Base-by-base conservation (phyloP, 2,113 vertebrate genomes). In the Phocoena sinus region DNA sequence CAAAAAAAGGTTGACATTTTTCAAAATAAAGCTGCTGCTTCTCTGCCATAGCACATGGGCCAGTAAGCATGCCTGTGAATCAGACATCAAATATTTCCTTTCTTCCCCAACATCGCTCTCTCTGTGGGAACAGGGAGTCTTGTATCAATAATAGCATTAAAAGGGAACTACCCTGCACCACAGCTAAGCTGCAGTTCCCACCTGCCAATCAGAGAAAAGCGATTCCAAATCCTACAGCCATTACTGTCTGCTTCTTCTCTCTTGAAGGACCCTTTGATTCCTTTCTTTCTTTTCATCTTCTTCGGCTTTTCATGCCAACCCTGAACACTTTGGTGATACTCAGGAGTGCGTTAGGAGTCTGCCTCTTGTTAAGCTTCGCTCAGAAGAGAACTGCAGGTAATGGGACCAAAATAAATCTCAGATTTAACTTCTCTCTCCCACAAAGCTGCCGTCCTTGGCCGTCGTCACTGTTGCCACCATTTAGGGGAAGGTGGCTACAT, bases 171-270 rank as follows among this genome's bases (percentile, higher is more conserved):
- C 25, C 63, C 44, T 79, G 21, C 65, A 28, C 95, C 67, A 38
- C 1, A 65, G 67, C 90, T 87, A 79, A 94, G 97, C 76, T 28
- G 17, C 3, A 47, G 84, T 96, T 77, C 96, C 63, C 85, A 95
- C 25, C 92, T 94, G 95, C 60, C 97, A 88, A 76, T 53, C 95
- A 83, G 84, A 56, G 41, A 77, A 96, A 50, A 56, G 60, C 0
- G 38, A 95, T 65, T 95, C 79, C 85, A 96, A 98, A 97, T 98
- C 92, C 96, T 89, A 91, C 33, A 95, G 67, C 96, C 84, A 96
- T 97, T 95, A 96, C 94, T 80, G 88, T 97, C 95, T 95, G 91
- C 82, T 63, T 93, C 95, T 97, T 97, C 97, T 95, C 91, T 96
- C 97, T 93, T 96, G 92, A 97, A 87, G 44, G 1, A 6, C 8